Percentiles rank a stretch among this genome's conserved stretches.
Evolutionary conservation across 2,113 vertebrate species (phyloP).

Genomic region (Ellobius talpinus): DNA sequence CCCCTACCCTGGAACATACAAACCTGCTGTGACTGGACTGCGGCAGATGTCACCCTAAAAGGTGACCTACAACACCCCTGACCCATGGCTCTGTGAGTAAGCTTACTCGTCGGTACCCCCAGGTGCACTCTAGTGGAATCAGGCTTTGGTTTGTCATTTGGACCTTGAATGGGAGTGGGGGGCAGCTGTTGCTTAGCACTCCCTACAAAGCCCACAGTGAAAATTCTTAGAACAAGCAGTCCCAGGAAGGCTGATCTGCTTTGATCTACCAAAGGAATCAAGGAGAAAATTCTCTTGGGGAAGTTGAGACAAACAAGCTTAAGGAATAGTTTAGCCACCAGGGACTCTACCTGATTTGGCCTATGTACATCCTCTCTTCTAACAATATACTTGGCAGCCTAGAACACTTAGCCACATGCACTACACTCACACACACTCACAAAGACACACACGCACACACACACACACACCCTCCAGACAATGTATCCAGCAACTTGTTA

Average conservation of each 20-base stretch:
- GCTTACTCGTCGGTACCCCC: background rate
- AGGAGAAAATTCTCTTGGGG: background rate
- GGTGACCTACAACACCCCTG: too few relatives aligned
- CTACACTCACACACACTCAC: background rate
- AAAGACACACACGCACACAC: background rate
- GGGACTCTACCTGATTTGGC: background rate
- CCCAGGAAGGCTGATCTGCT: background rate
- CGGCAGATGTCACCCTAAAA: too few relatives aligned
- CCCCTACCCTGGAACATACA: too few relatives aligned
- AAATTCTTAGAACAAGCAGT: background rate
- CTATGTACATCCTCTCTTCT: too few relatives aligned
- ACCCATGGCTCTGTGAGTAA: background rate
- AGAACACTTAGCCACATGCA: background rate
- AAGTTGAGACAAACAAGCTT: background rate
- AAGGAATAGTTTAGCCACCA: background rate
- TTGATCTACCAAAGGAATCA: background rate
- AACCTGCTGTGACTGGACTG: too few relatives aligned
- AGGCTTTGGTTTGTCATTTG: background rate
- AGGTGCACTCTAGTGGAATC: background rate
- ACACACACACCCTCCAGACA: background rate
- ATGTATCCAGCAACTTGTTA: background rate
- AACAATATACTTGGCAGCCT: background rate
- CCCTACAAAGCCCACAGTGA: background rate
- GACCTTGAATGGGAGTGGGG: background rate
- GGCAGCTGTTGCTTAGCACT: background rate